Conservation (phyloP, 2,797 vertebrate species). For the Gambusia yucatana region DNA sequence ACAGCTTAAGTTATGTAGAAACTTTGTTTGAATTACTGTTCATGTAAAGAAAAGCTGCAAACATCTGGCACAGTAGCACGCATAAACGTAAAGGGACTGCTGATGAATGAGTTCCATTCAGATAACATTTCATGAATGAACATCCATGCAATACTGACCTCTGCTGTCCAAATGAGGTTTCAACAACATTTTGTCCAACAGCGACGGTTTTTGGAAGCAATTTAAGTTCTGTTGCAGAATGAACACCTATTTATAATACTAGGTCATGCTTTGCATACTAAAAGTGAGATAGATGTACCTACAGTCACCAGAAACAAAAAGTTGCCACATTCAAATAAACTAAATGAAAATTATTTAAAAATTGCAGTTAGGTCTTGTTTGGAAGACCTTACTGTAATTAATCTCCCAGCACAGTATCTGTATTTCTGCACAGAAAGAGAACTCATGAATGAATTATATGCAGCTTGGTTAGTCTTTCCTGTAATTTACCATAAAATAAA, state of each 20-base stretch:
- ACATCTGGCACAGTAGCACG: neutral
- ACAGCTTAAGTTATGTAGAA: neutral
- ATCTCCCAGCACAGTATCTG: constrained; percentile 19
- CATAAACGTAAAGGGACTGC: neutral
- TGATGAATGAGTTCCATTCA: constrained; percentile 63
- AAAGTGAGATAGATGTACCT: neutral
- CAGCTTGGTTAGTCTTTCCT: constrained; percentile 25
- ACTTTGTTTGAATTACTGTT: neutral
- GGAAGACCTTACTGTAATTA: no score
- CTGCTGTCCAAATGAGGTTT: constrained; percentile 52
- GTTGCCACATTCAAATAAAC: neutral
- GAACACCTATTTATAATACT: constrained; percentile 16
- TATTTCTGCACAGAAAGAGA: constrained; percentile 41
- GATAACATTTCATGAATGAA: constrained; percentile 63
- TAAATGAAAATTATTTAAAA: neutral
- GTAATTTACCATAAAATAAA: neutral
- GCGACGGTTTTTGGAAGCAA: constrained; percentile 26
- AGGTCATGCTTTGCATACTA: neutral
- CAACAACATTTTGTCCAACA: neutral
- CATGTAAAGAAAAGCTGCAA: neutral
- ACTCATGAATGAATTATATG: constrained; percentile 68
- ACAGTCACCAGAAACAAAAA: neutral
- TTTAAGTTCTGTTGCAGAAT: constrained; percentile 29
- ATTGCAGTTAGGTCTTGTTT: no score
- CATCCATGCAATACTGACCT: constrained; percentile 52